Conservation (phyloP, 1,140 invertebrate genomes). For the Neodiprion fabricii region DNA sequence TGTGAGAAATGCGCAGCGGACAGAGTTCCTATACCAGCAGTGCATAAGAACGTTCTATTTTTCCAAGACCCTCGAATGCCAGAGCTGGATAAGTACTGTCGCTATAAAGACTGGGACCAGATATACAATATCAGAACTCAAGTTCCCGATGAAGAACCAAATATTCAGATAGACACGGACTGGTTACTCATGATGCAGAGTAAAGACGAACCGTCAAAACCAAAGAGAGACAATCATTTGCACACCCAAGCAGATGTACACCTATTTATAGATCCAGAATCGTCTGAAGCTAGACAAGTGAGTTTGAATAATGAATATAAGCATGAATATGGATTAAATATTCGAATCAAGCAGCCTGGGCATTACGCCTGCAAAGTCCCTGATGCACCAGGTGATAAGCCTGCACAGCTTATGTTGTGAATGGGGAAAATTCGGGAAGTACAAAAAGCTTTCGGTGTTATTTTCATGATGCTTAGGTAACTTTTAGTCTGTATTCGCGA, state of each 20-base stretch:
- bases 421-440: neutral
- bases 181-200: neutral
- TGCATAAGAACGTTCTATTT: neutral
- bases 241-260: neutral
- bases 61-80: neutral
- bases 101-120: neutral
- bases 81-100: neutral
- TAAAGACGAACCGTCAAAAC: neutral
- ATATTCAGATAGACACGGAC: neutral
- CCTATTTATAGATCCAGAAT: slow-evolving; percentile 1
- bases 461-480: too few relatives aligned
- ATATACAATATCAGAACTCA: neutral
- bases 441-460: too few relatives aligned
- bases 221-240: neutral
- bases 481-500: too few relatives aligned
- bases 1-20: neutral
- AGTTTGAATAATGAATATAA: neutral
- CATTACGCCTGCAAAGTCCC: neutral
- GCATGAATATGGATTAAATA: neutral
- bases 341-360: neutral
- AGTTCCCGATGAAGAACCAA: neutral
- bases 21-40: neutral
- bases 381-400: neutral
- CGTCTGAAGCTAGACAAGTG: neutral
- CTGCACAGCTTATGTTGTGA: slow-evolving; percentile 2